A percentile compares a stretch with the other conserved stretches of the same genome.
Evolutionary conservation across 2,113 vertebrate species (phyloP).

Genomic region (Peromyscus californicus): DNA sequence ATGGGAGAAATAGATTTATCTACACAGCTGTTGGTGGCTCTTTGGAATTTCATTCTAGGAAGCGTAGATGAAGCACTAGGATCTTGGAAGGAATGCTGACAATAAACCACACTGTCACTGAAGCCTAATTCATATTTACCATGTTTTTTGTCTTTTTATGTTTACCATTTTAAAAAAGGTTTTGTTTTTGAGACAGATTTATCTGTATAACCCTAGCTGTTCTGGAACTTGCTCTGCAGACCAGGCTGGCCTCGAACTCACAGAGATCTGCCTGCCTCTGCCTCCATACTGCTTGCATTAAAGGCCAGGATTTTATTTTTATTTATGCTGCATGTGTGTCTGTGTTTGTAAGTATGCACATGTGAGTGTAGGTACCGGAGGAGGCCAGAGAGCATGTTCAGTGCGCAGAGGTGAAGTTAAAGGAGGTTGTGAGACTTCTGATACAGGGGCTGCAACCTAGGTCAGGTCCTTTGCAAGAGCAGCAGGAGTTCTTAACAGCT

Average conservation of each 20-base stretch:
- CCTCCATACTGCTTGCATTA: not conserved
- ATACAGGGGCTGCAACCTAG: not conserved
- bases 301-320: not conserved
- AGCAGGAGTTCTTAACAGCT: not conserved
- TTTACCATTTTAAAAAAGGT: not conserved
- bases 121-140: conserved; percentile 30
- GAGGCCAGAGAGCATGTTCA: not conserved
- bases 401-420: not conserved
- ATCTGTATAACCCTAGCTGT: no score
- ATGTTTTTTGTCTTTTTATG: not conserved
- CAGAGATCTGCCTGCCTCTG: not conserved
- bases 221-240: no score
- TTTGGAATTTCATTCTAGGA: conserved; percentile 40
- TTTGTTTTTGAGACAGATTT: no score
- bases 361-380: not conserved
- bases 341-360: not conserved
- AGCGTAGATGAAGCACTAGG: conserved; percentile 11
- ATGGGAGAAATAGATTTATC: conserved; percentile 29
- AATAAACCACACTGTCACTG: conserved; percentile 38
- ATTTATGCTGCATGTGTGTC: not conserved
- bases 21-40: not conserved
- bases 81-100: conserved; percentile 44
- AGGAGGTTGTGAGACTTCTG: not conserved
- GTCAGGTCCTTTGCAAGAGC: not conserved
- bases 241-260: no score